Percentiles rank a stretch among this genome's conserved stretches.
These are phyloP conservation scores for Ectemnius cavifrons DNA, from an alignment of 2,888 invertebrate species.

Conservation along the genomic window DNA sequence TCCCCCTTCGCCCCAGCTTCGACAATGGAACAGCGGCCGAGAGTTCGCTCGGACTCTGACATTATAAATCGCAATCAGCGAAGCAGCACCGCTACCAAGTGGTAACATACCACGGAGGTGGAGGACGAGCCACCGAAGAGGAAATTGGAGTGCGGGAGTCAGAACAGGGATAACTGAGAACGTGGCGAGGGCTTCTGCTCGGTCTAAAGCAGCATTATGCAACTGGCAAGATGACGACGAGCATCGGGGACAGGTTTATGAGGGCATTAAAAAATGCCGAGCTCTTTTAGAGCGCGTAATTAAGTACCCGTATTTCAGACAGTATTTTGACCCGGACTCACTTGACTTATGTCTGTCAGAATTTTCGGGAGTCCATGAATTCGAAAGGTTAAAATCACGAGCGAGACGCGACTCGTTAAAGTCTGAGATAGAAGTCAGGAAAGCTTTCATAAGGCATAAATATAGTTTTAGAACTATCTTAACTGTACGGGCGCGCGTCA, in stretches of 20 bases:
- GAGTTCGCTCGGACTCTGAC: slow-evolving; percentile 44
- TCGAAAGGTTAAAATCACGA: neutral
- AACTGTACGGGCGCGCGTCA: neutral
- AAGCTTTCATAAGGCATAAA: no score
- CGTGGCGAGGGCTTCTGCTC: slow-evolving; percentile 13
- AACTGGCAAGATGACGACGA: slow-evolving; percentile 37
- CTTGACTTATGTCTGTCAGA: slow-evolving; percentile 18
- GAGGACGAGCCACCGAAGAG: neutral
- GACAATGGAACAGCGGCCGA: slow-evolving; percentile 51
- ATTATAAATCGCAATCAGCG: slow-evolving; percentile 71
- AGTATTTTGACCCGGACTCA: slow-evolving; percentile 23
- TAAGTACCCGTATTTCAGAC: slow-evolving; percentile 47
- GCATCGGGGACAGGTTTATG: slow-evolving; percentile 48
- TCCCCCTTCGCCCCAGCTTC: slow-evolving; percentile 14
- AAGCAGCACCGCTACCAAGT: slow-evolving; percentile 35
- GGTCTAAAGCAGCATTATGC: slow-evolving; percentile 44
- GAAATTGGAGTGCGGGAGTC: neutral
- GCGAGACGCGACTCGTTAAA: no score
- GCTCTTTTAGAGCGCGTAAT: slow-evolving; percentile 44
- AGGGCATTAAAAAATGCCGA: slow-evolving; percentile 40
- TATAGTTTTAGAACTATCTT: no score
- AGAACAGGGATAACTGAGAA: slow-evolving; percentile 46
- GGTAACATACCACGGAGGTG: neutral
- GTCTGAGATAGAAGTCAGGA: no score
- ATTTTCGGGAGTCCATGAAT: neutral